phyloP scores from a whole-genome alignment of 2,113 vertebrate species.

The Neomonachus schauinslandi region DNA sequence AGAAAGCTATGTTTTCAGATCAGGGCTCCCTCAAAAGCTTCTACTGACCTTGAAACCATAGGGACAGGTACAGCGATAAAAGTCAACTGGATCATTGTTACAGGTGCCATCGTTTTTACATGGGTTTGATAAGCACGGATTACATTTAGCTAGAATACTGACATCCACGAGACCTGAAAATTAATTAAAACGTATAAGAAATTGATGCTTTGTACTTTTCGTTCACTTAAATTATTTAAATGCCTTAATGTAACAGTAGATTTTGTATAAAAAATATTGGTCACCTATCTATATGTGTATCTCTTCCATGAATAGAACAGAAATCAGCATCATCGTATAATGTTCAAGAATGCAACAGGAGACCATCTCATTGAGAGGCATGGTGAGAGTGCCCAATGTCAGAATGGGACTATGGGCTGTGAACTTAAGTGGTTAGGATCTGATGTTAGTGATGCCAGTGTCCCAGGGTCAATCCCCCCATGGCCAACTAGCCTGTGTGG shows the following conservation, averaged over 20 bases:
- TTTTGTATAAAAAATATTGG: not conserved
- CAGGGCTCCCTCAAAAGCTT: not conserved
- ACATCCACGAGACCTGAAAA: conserved; percentile 94
- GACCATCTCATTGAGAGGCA: not conserved
- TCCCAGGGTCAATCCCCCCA: not conserved
- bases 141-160: conserved; percentile 96
- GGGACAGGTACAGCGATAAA: conserved; percentile 97
- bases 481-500: not conserved
- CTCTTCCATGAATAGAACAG: not conserved
- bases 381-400: not conserved
- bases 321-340: not conserved
- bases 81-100: conserved; percentile 96
- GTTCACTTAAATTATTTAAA: not conserved
- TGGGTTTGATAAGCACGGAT: conserved; percentile 97
- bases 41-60: conserved; percentile 96
- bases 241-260: not conserved
- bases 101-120: conserved; percentile 98
- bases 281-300: not conserved
- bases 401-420: not conserved
- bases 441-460: not conserved
- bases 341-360: not conserved
- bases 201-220: not conserved
- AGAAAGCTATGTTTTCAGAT: not conserved
- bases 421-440: not conserved
- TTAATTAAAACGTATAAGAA: conserved; percentile 58